Evolutionary conservation across 2,888 invertebrate species (phyloP), one percentile per base, ranked within the genome.

Genomic region (Andricus curvator): DNA sequence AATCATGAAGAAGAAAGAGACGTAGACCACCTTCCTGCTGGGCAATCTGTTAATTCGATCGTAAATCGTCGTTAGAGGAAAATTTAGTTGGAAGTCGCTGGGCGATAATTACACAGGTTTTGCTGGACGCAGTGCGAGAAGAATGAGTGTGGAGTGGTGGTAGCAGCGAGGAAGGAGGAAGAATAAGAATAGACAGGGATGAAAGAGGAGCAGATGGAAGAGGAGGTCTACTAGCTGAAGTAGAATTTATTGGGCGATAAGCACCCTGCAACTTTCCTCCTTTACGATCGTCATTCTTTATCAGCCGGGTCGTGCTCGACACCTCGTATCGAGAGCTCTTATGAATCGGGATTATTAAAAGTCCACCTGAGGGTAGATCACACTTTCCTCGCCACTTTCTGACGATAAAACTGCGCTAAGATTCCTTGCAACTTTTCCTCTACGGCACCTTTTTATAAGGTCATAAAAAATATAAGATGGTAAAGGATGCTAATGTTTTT

Each of bases 31-130:
- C 82, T 81, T 80, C 74, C 84, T 81, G 80, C 78, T 80, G 80
- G 85, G 85, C 88, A 88, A 90, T 91, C 89, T 87, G 89, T 90
- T 90, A 90, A 91, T 90, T 90, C 88, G 90, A 90, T 90, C 90
- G 89, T 91, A 91, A 91, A 90, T 91, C 88, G 90, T 90, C 86
- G 88, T 90, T 90, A 89, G 86, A 82, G 86, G 88, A 88, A 88
- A 91, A 91, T 91, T 90, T 88, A 88, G 89, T 88, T 90, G 87
- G 86, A 88, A 89, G 88, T 89, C 87, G 86, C 78, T 82, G 81
- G 81, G 84, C 88, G 89, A 89, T 91, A 91, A 91, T 91, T 91
- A 90, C 88, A 88, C 82, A 83, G 88, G 86, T 88, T 88, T 87
- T 86, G 85, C 83, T 82, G 79, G 9, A 48, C 3, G n/a, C n/a